Evolutionary conservation across 2,797 vertebrate species (phyloP), one percentile per base, ranked within the genome.

Genomic region (Poeciliopsis turneri): DNA sequence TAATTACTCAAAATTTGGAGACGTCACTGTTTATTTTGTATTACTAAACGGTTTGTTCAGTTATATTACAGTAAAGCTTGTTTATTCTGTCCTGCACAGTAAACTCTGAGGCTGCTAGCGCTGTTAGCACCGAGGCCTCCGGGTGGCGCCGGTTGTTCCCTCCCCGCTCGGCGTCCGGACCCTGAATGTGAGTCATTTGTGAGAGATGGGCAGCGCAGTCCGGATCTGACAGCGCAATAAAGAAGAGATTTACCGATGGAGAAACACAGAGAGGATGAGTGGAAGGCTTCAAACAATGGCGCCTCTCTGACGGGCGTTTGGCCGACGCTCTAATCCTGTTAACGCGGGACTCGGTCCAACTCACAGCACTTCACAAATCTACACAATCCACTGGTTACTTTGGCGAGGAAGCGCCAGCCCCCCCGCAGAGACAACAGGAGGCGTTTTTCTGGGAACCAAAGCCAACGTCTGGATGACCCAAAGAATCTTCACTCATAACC

Each of bases 281-380:
- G 90, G 82, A 85, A 33, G 80, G 82, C 87, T 87, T 87, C 83
- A 88, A 88, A 91, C 88, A 90, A 90, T 78, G 82, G 81, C 0
- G 85, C 84, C 7, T 81, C 72, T 84, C 90, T 82, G 87, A 88
- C 82, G 78, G 87, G 75, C 87, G 12, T 82, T 89, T 91, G 92
- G 92, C 92, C 69, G 85, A 74, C 43, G 92, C 75, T 90, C 89
- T 92, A 92, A 93, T 93, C 92, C 92, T 79, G 89, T 89, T 90
- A 81, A 53, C 72, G 79, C 4, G 57, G 87, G 89, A 93, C 75
- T 1, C 3, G 61, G 77, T 88, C 91, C 91, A 89, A 74, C 89
- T 88, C 70, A n/a, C 83, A 46, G 85, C 90, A 76, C 86, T 84
- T 87, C 82, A 68, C 84, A 84, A 82, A 91, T 88, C 88, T 87